Percentiles rank a stretch among this genome's conserved stretches.
Conservation (phyloP, 1,140 invertebrate genomes). For the Drosophila aff. region DNA sequence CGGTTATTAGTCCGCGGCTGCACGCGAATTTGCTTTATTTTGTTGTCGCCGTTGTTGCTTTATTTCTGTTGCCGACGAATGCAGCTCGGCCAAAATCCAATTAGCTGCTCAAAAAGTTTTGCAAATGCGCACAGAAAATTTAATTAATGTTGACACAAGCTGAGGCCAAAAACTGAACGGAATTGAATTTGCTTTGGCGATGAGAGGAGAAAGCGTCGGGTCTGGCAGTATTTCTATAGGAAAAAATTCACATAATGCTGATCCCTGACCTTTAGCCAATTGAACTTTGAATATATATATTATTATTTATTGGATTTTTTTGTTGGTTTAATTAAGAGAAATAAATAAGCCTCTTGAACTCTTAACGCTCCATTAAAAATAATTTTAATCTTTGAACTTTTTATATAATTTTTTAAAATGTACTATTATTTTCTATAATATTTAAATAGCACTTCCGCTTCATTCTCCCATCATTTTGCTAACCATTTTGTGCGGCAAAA, state of each 20-base stretch:
- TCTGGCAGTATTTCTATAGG: constrained; percentile 5
- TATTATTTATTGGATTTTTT: neutral
- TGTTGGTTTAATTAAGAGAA: neutral
- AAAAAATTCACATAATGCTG: constrained; percentile 2
- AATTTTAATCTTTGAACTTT: neutral
- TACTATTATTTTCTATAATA: no score
- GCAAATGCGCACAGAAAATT: constrained; percentile 75
- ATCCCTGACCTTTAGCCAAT: constrained; percentile 22
- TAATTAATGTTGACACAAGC: constrained; percentile 83
- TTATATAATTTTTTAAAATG: no score
- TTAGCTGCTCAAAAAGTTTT: constrained; percentile 80
- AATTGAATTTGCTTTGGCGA: constrained; percentile 45
- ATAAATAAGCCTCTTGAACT: constrained; percentile 1
- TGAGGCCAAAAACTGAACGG: constrained; percentile 53
- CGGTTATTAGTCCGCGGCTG: constrained; percentile 76
- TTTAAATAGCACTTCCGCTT: no score
- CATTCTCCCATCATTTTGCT: constrained; percentile 8
- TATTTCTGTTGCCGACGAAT: constrained; percentile 42
- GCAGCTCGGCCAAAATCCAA: constrained; percentile 72
- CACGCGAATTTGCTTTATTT: constrained; percentile 75
- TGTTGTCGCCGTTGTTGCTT: constrained; percentile 26
- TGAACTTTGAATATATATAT: constrained; percentile 13
- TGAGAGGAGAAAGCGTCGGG: neutral
- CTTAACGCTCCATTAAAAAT: neutral
- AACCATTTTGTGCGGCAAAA: constrained; percentile 7